Evolutionary conservation across 1,140 invertebrate species (phyloP).

Genomic region (Cotesia typhae): DNA sequence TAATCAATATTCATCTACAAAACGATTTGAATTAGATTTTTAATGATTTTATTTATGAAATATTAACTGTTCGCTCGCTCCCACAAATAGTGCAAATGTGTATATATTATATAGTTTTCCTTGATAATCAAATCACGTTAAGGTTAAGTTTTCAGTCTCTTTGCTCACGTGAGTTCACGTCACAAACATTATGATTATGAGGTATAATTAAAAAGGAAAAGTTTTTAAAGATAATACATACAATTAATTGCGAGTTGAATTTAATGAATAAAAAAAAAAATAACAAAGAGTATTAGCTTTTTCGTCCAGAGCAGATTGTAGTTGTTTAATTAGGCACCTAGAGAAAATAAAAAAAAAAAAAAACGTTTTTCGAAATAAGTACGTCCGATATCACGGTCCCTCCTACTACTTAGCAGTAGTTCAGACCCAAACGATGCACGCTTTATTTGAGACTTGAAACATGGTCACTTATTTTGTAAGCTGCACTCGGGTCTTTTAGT

Average conservation of each 20-base stretch:
- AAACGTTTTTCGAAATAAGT: constrained; percentile 57
- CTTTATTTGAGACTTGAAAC: constrained; percentile 52
- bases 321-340: constrained; percentile 41
- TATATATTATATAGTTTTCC: neutral
- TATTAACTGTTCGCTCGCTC: constrained; percentile 4
- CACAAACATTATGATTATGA: neutral
- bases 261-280: neutral
- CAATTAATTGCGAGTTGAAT: neutral
- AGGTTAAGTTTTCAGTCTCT: constrained; percentile 7
- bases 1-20: constrained; percentile 15
- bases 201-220: neutral
- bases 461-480: constrained; percentile 55
- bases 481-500: constrained; percentile 64
- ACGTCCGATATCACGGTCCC: constrained; percentile 67
- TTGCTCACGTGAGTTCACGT: constrained; percentile 25
- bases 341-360: constrained; percentile 48
- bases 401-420: constrained; percentile 66
- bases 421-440: constrained; percentile 63
- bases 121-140: constrained; percentile 14
- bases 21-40: neutral
- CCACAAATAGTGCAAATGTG: constrained; percentile 11
- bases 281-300: constrained; percentile 18
- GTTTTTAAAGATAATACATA: neutral
- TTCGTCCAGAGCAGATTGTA: constrained; percentile 25
- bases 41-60: neutral